A percentile compares a stretch with the other conserved stretches of the same genome.
phyloP scores from a whole-genome alignment of 2,797 vertebrate species.

The Periophthalmus magnuspinnatus region DNA sequence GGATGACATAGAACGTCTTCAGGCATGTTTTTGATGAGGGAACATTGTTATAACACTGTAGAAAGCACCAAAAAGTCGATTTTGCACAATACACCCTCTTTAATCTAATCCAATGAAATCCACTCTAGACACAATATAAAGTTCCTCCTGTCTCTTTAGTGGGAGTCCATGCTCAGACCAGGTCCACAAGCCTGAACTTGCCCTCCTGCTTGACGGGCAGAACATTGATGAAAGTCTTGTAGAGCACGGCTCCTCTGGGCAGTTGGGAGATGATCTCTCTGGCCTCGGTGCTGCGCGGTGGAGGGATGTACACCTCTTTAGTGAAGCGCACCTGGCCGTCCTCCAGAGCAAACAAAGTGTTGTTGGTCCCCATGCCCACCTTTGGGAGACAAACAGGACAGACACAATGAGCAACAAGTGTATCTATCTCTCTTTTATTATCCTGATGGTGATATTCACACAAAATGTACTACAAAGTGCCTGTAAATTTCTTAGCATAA shows the following conservation, averaged over 20 bases:
- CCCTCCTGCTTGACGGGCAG: slow-evolving; percentile 84
- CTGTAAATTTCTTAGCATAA: no score
- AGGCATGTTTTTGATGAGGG: no score
- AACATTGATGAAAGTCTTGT: slow-evolving; percentile 93
- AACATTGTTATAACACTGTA: no score
- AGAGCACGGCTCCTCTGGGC: slow-evolving; percentile 86
- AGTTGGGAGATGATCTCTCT: slow-evolving; percentile 79
- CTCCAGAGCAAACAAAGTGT: slow-evolving; percentile 88
- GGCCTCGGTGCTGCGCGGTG: slow-evolving; percentile 74
- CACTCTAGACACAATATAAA: background rate
- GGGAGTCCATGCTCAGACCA: slow-evolving; percentile 56
- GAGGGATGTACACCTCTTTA: slow-evolving; percentile 90
- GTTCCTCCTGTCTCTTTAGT: background rate
- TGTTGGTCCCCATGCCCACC: slow-evolving; percentile 92
- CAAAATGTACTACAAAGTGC: no score
- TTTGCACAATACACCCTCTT: no score
- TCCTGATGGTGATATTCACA: no score
- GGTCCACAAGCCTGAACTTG: slow-evolving; percentile 85
- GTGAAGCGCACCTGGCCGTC: slow-evolving; percentile 89
- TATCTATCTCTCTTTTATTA: no score
- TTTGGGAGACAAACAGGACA: slow-evolving; percentile 41
- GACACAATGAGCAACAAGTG: no score
- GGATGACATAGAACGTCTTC: no score
- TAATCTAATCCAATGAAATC: no score
- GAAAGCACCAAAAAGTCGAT: no score